A percentile compares a stretch with the other conserved stretches of the same genome.
phyloP scores from a whole-genome alignment of 53 echinoderm and acorn worm species.

The Crossaster papposus region DNA sequence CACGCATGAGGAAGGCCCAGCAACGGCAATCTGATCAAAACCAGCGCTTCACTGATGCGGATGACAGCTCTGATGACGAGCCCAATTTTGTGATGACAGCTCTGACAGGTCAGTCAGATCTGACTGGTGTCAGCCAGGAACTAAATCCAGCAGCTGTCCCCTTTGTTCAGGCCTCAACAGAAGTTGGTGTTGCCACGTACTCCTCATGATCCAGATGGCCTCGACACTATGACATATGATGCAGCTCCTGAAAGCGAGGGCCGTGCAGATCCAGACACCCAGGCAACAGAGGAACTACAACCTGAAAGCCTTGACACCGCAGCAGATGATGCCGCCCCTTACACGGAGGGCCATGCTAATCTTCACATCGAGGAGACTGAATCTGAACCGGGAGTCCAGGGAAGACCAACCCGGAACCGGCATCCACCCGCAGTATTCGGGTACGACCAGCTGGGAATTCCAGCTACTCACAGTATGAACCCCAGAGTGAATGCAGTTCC shows the following conservation, averaged over 20 bases:
- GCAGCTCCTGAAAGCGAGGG: constrained; percentile 7
- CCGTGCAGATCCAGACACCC: neutral
- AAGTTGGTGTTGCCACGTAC: neutral
- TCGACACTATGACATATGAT: neutral
- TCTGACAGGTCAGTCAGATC: constrained; percentile 6
- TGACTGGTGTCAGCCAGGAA: constrained; percentile 14
- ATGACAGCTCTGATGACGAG: constrained; percentile 25
- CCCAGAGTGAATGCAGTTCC: neutral
- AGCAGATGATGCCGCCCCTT: constrained; percentile 7
- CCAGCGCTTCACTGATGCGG: neutral
- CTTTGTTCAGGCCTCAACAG: constrained; percentile 4
- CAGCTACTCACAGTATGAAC: neutral
- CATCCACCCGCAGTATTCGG: neutral
- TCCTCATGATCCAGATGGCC: neutral
- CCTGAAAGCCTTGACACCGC: constrained; percentile 14
- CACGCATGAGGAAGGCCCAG: neutral
- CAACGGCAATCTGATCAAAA: neutral
- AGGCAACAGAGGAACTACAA: neutral
- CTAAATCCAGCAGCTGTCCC: constrained; percentile 5
- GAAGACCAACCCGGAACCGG: neutral
- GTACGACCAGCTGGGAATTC: neutral
- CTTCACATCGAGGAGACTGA: neutral
- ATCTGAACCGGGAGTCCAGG: neutral
- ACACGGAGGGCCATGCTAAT: neutral
- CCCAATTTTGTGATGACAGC: neutral